A percentile compares a stretch with the other conserved stretches of the same genome.
These are phyloP conservation scores for Felis chaus DNA, from an alignment of 2,113 vertebrate species.

Conservation along the genomic window DNA sequence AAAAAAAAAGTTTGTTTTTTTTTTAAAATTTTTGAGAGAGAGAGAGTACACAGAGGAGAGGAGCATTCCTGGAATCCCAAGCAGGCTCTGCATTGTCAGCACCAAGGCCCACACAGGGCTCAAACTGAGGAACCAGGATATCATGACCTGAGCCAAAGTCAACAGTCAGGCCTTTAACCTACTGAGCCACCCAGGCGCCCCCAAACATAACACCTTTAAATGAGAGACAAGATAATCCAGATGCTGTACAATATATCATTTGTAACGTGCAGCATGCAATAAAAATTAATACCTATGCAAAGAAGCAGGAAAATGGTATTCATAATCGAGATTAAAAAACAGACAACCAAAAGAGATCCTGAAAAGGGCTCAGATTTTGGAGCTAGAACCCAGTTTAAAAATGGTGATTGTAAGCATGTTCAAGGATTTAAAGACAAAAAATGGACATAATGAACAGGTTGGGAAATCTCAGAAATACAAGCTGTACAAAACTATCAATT, in stretches of 20 bases:
- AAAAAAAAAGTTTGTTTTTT: not conserved
- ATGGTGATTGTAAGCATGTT: not conserved
- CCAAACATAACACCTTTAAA: slow-evolving; percentile 16
- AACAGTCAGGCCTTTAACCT: too few species aligned
- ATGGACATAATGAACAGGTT: not conserved
- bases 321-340: not conserved
- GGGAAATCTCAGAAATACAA: not conserved
- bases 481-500: not conserved
- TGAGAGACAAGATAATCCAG: not conserved
- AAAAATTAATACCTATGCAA: not conserved
- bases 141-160: too few species aligned
- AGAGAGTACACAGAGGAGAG: too few species aligned
- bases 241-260: not conserved
- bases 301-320: not conserved
- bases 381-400: not conserved
- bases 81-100: too few species aligned
- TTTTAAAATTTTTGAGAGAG: too few species aligned
- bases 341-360: not conserved
- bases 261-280: not conserved
- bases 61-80: too few species aligned
- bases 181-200: too few species aligned
- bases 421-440: slow-evolving; percentile 7
- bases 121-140: too few species aligned
- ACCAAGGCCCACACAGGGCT: too few species aligned
- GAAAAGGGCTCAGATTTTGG: not conserved